A percentile compares a stretch with the other conserved stretches of the same genome.
These are phyloP conservation scores for Laterallus jamaicensis DNA, from an alignment of 2,113 vertebrate genomes.

Conservation along the genomic window DNA sequence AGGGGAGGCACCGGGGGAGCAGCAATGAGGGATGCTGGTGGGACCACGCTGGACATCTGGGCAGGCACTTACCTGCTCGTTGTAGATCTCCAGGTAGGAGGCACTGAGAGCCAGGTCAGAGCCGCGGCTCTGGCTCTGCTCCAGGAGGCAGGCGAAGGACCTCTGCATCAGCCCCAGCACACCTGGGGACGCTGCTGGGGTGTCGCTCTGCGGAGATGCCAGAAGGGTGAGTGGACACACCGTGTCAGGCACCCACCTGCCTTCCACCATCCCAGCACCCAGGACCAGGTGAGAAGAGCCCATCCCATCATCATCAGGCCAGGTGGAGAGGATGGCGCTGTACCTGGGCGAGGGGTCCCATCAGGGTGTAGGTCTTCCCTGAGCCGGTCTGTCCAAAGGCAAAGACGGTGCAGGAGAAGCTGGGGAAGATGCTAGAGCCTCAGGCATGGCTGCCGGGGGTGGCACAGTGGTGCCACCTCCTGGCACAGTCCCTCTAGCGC, in stretches of 20 bases:
- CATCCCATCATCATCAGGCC: not conserved
- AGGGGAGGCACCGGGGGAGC: rapidly evolving
- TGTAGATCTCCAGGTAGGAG: constrained; percentile 82
- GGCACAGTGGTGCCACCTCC: constrained; percentile 38
- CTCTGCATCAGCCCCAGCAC: constrained; percentile 76
- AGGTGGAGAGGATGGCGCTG: rapidly evolving
- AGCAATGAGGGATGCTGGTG: rapidly evolving
- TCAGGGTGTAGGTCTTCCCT: constrained; percentile 79
- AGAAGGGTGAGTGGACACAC: rapidly evolving
- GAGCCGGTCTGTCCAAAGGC: constrained; percentile 81
- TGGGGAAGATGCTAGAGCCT: constrained; percentile 27
- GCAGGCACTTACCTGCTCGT: constrained; percentile 68
- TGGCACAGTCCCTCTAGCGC: not conserved
- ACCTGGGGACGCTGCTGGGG: not conserved
- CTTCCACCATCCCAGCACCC: not conserved
- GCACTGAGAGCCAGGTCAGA: constrained; percentile 64
- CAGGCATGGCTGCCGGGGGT: not conserved
- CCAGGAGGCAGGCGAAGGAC: constrained; percentile 74
- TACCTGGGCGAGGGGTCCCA: constrained; percentile 77
- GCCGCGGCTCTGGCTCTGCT: constrained; percentile 40
- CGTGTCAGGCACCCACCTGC: rapidly evolving
- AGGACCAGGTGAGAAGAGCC: rapidly evolving
- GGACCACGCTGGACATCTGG: rapidly evolving
- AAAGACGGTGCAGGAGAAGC: constrained; percentile 79
- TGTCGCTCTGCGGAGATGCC: not conserved